A percentile compares a stretch with the other conserved stretches of the same genome.
Conservation (phyloP, 2,797 vertebrate genomes). For the Epinephelus awoara region DNA sequence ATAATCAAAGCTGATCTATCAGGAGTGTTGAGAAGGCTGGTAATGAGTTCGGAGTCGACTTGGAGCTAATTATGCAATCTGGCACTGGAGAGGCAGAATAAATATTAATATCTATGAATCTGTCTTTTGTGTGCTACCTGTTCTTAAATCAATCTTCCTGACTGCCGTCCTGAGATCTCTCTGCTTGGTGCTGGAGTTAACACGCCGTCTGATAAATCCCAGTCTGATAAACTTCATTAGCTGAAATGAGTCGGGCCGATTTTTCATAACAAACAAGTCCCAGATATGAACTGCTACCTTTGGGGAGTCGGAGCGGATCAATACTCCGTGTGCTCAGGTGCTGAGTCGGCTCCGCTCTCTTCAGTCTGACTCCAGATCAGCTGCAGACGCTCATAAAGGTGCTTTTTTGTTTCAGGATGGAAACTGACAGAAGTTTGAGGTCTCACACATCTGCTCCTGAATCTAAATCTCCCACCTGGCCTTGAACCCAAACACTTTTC, state of each 20-base stretch:
- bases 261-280: background rate
- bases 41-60: slow-evolving; percentile 34
- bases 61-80: slow-evolving; percentile 28
- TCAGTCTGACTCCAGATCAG: background rate
- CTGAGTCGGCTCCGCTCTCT: background rate
- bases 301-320: background rate
- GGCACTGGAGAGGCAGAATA: slow-evolving; percentile 15
- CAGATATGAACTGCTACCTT: background rate
- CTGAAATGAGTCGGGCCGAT: background rate
- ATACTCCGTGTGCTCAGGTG: background rate
- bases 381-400: too few relatives aligned
- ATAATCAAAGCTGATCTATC: slow-evolving; percentile 45
- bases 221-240: slow-evolving; percentile 7
- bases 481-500: background rate
- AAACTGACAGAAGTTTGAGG: background rate
- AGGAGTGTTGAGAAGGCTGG: slow-evolving; percentile 16
- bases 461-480: background rate
- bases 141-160: slow-evolving; percentile 31
- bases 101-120: slow-evolving; percentile 48
- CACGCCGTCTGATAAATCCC: background rate
- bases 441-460: background rate
- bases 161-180: slow-evolving; percentile 35
- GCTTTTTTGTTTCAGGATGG: too few relatives aligned
- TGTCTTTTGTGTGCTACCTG: slow-evolving; percentile 25
- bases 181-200: background rate